A percentile compares a stretch with the other conserved stretches of the same genome.
Evolutionary conservation across 2,888 invertebrate genomes (phyloP).

Genomic region (Argyra leucocephala): DNA sequence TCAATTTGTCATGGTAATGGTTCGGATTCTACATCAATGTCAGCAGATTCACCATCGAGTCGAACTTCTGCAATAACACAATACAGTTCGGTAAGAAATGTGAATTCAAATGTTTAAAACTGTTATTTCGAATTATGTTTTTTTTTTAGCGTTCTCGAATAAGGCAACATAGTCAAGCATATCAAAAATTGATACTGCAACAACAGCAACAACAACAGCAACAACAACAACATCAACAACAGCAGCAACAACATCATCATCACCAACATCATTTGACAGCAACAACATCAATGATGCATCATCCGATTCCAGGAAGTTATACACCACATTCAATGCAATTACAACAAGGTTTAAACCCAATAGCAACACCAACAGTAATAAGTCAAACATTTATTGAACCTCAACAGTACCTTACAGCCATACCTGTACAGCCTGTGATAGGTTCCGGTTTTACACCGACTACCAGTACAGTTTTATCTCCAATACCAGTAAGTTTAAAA

Average conservation of each 20-base stretch:
- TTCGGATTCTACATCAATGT: constrained; percentile 54
- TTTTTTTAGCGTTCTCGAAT: constrained; percentile 34
- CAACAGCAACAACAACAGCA: constrained; percentile 31
- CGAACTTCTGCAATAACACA: constrained; percentile 47
- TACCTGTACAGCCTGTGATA: constrained; percentile 51
- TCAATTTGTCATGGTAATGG: constrained; percentile 37
- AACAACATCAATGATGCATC: constrained; percentile 14
- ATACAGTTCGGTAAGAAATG: constrained; percentile 42
- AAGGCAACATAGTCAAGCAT: constrained; percentile 25
- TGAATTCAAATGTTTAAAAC: neutral
- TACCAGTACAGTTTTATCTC: constrained; percentile 39
- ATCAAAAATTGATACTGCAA: constrained; percentile 24
- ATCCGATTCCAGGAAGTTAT: constrained; percentile 9
- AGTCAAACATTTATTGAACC: constrained; percentile 43
- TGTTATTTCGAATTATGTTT: neutral
- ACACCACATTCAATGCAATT: constrained; percentile 26
- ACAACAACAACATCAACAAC: constrained; percentile 30
- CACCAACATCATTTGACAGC: constrained; percentile 23
- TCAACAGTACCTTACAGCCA: constrained; percentile 49
- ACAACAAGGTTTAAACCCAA: constrained; percentile 16
- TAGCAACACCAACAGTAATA: constrained; percentile 30
- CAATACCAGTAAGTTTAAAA: constrained; percentile 29
- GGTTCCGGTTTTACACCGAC: constrained; percentile 43
- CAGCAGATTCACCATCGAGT: constrained; percentile 58
- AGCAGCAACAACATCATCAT: constrained; percentile 32